These are phyloP conservation scores for Parthenolecanium corni DNA, from an alignment of 2,888 invertebrate species.

Conservation along the genomic window DNA sequence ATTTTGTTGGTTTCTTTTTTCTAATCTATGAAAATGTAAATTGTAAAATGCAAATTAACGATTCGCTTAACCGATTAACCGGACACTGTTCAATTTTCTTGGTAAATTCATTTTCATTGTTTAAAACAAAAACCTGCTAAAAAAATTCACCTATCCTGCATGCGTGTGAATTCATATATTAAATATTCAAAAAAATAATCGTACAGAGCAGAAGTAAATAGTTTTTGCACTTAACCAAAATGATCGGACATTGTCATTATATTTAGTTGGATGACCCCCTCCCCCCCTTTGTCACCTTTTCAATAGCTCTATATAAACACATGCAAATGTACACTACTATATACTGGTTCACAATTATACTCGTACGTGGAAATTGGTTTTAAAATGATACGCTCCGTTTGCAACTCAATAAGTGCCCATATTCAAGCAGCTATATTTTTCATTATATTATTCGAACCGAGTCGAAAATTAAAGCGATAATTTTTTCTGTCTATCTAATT, in stretches of 20 bases:
- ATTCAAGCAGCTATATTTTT: not conserved
- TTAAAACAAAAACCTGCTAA: too few relatives aligned
- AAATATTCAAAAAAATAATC: not conserved
- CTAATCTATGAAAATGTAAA: slow-evolving; percentile 5
- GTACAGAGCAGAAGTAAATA: not conserved
- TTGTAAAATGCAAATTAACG: slow-evolving; percentile 12
- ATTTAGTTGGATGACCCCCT: not conserved
- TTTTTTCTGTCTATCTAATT: too few relatives aligned
- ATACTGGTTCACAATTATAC: not conserved
- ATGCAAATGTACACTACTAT: not conserved
- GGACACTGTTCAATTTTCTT: not conserved
- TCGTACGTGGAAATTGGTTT: not conserved
- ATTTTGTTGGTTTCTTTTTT: not conserved
- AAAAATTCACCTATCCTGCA: too few relatives aligned
- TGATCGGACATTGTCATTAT: too few relatives aligned
- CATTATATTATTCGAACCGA: not conserved
- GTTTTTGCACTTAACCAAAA: too few relatives aligned
- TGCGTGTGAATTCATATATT: not conserved
- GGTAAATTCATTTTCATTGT: too few relatives aligned
- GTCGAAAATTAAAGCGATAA: too few relatives aligned
- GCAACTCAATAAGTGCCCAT: too few relatives aligned
- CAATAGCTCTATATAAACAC: not conserved
- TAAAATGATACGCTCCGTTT: too few relatives aligned
- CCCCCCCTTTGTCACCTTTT: not conserved
- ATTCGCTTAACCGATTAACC: slow-evolving; percentile 8